Base-by-base conservation (phyloP, 1,140 invertebrate genomes). In the Phortica variegata region DNA sequence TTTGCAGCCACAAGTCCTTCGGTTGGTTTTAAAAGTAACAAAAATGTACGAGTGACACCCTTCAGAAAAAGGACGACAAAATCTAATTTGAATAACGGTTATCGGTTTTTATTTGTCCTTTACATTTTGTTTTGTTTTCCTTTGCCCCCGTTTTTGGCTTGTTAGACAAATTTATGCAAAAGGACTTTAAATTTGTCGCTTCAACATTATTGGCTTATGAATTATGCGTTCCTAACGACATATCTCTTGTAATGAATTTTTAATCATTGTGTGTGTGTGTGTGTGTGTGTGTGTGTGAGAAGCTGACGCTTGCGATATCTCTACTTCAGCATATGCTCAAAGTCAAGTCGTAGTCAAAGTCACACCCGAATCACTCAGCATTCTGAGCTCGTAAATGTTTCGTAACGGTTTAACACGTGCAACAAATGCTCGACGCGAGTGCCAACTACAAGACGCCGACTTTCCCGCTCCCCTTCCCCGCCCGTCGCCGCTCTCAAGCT, bases 301-400 rank as follows among this genome's bases (percentile, higher is more conserved):
- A 50, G 40, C 26, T 20, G 21, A 42, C 23, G 38, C 17, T 48
- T 41, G 12, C 15, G 6, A 2, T 7, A 20, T n/a, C 5, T 43
- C 1, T 16, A n/a, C 16, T 9, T 18, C 8, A 10, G 8, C 19
- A 51, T 47, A n/a, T n/a, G n/a, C n/a, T n/a, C n/a, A n/a, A n/a
- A n/a, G n/a, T n/a, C n/a, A n/a, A n/a, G n/a, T n/a, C n/a, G n/a
- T n/a, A n/a, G n/a, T n/a, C n/a, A n/a, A n/a, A n/a, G n/a, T n/a
- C n/a, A n/a, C n/a, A n/a, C n/a, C n/a, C 43, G 33, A 46, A 26
- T 23, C 40, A 33, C 15, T 38, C 33, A 34, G n/a, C 18, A 32
- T 48, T 31, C 34, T 31, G 39, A 49, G 43, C 45, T 54, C 44
- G 43, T 43, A 51, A 54, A 51, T 47, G n/a, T n/a, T n/a, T n/a